These are phyloP conservation scores for Pelodiscus sinensis DNA, from an alignment of 2,113 vertebrate genomes.

Conservation along the genomic window DNA sequence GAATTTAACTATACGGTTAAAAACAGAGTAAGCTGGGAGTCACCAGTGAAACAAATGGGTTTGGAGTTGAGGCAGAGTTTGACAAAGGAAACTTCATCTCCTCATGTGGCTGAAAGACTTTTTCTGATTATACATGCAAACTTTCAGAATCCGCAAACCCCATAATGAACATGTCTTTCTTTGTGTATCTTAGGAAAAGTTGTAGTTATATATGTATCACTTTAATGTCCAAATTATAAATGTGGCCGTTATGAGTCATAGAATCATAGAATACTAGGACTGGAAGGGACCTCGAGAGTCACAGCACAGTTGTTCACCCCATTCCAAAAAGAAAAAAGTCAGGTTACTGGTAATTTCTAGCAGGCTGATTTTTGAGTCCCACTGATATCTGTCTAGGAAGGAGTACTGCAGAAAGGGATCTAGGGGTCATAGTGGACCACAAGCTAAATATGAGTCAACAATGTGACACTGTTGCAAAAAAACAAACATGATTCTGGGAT, in stretches of 20 bases:
- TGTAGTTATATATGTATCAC: rapidly evolving
- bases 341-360: not conserved
- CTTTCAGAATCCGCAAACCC: not conserved
- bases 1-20: not conserved
- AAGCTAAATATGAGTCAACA: no score
- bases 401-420: no score
- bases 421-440: no score
- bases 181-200: rapidly evolving
- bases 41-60: not conserved
- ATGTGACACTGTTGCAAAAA: no score
- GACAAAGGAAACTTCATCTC: not conserved
- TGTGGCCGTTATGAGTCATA: not conserved
- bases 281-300: no score
- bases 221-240: not conserved
- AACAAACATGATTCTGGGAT: no score
- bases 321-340: not conserved
- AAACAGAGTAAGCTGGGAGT: not conserved
- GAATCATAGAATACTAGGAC: no score
- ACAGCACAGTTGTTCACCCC: not conserved
- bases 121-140: rapidly evolving
- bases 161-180: rapidly evolving
- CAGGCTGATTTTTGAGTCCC: rapidly evolving
- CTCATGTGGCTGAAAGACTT: not conserved
- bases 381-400: not conserved
- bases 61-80: not conserved